Conservation (phyloP, 2,113 vertebrate species). For the Psittacus erithacus region DNA sequence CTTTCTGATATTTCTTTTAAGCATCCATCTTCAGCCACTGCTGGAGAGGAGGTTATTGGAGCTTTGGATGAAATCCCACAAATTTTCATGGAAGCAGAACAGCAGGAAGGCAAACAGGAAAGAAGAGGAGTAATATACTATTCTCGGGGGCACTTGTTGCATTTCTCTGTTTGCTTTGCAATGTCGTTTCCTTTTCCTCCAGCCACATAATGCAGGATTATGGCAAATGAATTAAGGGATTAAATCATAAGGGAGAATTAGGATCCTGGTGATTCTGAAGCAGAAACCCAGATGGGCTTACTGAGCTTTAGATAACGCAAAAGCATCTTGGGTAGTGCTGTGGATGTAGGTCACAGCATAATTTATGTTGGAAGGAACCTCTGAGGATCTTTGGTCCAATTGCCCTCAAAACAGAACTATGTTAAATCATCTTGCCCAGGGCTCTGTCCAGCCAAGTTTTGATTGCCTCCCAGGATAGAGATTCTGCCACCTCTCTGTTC, state of each 20-base stretch:
- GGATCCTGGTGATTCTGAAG: neutral
- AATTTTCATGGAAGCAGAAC: constrained; percentile 48
- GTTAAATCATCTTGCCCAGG: neutral
- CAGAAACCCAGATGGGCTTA: constrained; percentile 20
- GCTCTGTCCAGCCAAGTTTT: neutral
- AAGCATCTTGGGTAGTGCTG: neutral
- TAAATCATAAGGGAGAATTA: constrained; percentile 22
- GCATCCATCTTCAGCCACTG: neutral
- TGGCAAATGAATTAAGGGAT: constrained; percentile 54
- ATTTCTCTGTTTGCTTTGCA: constrained; percentile 48
- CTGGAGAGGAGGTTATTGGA: constrained; percentile 17
- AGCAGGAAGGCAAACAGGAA: constrained; percentile 63
- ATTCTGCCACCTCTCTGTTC: neutral
- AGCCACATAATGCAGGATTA: constrained; percentile 25
- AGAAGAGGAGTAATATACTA: constrained; percentile 64
- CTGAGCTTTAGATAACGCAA: constrained; percentile 6
- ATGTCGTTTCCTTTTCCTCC: constrained; percentile 8
- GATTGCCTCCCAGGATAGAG: neutral
- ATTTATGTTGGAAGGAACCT: neutral
- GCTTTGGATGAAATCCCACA: constrained; percentile 47
- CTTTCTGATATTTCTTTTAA: constrained; percentile 21
- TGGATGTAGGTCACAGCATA: neutral
- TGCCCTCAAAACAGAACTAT: neutral
- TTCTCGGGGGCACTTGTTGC: constrained; percentile 18
- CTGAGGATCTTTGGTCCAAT: neutral